Evolutionary conservation across 1,140 invertebrate species (phyloP), one percentile per base, ranked within the genome.

Genomic region (Ruditapes philippinarum): DNA sequence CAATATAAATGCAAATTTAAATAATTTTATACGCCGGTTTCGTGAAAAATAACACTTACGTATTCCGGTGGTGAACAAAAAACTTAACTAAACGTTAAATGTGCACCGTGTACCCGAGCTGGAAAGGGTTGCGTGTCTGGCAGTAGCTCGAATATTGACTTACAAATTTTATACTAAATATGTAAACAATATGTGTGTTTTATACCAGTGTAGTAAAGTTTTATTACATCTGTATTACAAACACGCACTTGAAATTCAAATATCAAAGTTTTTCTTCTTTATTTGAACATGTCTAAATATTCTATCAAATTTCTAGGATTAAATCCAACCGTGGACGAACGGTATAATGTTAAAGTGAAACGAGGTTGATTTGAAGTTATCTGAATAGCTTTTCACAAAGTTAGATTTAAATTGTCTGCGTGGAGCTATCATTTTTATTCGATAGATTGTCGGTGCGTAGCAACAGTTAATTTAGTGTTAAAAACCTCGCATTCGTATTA

Each of bases 161-260:
- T 78, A 78, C 74, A 51, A 49, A 78, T 51, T 78, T 78, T 78
- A 78, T 78, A 78, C 74, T 12, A 36, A 51, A 78, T 78, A 78
- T 51, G 74, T 78, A 78, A 78, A 78, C 74, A 78, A 78, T 78
- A 78, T 78, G 74, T 54, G 74, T 51, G 54, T 78, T 78, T 78
- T 78, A 78, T 78, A 78, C 54, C 74, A 49, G 54, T 78, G 74
- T 19, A 49, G 45, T 40, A 25, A 51, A 54, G 45, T 78, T 78
- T 78, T 78, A 78, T 78, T 78, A 78, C 45, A 54, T 51, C 28
- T 28, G 74, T 51, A 78, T 51, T 78, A 51, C 74, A 54, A 78
- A 78, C 74, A 51, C 74, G 74, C 45, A 78, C 45, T 36, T 31
- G 74, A 78, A 78, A 78, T 78, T 78, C 45, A 45, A 54, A 78